Conservation (phyloP, 2,888 invertebrate species). For the Liopterus haemorrhoidalis region DNA sequence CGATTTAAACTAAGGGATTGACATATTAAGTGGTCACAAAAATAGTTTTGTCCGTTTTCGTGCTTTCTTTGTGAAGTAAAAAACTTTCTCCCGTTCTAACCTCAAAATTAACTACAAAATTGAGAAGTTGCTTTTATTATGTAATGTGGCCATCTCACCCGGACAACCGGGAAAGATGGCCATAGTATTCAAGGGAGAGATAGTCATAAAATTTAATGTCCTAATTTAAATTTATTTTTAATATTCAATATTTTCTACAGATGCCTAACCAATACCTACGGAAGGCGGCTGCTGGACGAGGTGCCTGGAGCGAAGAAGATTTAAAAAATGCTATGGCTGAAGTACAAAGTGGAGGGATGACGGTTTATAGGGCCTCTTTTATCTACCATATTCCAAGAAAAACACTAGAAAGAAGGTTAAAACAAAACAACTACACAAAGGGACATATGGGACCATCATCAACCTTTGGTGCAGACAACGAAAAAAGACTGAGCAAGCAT, state of each 20-base stretch:
- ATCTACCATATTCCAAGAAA: slow-evolving; percentile 22
- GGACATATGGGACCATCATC: slow-evolving; percentile 22
- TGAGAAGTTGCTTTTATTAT: slow-evolving; percentile 1
- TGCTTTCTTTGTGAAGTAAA: slow-evolving; percentile 6
- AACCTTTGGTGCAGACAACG: slow-evolving; percentile 21
- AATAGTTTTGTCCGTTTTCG: too few species aligned
- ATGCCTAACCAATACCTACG: slow-evolving; percentile 19
- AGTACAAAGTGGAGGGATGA: slow-evolving; percentile 19
- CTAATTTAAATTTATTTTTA: neutral
- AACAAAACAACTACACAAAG: slow-evolving; percentile 14
- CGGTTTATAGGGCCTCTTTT: slow-evolving; percentile 18
- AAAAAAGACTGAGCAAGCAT: slow-evolving; percentile 22
- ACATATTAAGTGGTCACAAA: too few species aligned
- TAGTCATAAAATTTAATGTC: neutral
- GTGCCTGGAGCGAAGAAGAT: slow-evolving; percentile 18
- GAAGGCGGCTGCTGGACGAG: slow-evolving; percentile 10
- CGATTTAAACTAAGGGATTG: too few species aligned
- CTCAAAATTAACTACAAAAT: slow-evolving; percentile 2
- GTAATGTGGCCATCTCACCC: slow-evolving; percentile 13
- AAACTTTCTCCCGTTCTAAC: slow-evolving; percentile 1
- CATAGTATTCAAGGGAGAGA: neutral
- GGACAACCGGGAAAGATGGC: slow-evolving; percentile 4
- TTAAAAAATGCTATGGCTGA: slow-evolving; percentile 19
- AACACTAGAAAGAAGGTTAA: slow-evolving; percentile 20
- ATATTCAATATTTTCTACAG: slow-evolving; percentile 15